Evolutionary conservation across 2,888 invertebrate species (phyloP).

Genomic region (Latrodectus hesperus): DNA sequence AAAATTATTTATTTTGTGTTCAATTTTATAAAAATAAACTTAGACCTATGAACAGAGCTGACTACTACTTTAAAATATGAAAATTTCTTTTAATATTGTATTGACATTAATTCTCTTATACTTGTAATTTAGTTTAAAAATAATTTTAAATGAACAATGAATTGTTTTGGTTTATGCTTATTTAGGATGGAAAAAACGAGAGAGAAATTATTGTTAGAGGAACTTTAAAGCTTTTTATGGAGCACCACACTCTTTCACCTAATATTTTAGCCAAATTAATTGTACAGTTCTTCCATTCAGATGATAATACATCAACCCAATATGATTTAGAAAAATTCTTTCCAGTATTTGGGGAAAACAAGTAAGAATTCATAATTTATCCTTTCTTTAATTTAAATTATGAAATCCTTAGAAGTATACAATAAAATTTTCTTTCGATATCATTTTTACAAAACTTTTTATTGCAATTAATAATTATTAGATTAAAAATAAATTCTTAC

Average conservation of each 20-base stretch:
- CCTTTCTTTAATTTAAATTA: too few relatives aligned
- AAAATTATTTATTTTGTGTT: too few relatives aligned
- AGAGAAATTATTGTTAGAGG: constrained; percentile 37
- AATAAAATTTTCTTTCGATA: too few relatives aligned
- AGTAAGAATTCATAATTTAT: constrained; percentile 1
- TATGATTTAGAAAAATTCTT: constrained; percentile 33
- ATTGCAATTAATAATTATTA: too few relatives aligned
- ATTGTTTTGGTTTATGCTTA: neutral
- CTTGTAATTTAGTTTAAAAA: too few relatives aligned
- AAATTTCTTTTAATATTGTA: neutral
- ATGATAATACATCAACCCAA: constrained; percentile 6
- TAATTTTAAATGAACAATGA: too few relatives aligned
- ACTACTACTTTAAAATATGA: neutral
- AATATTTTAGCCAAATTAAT: constrained; percentile 26
- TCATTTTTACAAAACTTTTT: too few relatives aligned
- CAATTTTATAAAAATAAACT: neutral
- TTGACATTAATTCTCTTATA: too few relatives aligned
- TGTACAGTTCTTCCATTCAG: constrained; percentile 27
- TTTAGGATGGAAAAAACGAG: constrained; percentile 41
- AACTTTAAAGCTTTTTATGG: constrained; percentile 32
- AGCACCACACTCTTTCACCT: constrained; percentile 31
- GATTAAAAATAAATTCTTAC: too few relatives aligned
- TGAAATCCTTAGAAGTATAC: too few relatives aligned
- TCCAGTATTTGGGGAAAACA: constrained; percentile 34
- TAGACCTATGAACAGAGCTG: neutral